These are phyloP conservation scores for Trissolcus brochymenae DNA, from an alignment of 2,888 invertebrate species.

Conservation along the genomic window DNA sequence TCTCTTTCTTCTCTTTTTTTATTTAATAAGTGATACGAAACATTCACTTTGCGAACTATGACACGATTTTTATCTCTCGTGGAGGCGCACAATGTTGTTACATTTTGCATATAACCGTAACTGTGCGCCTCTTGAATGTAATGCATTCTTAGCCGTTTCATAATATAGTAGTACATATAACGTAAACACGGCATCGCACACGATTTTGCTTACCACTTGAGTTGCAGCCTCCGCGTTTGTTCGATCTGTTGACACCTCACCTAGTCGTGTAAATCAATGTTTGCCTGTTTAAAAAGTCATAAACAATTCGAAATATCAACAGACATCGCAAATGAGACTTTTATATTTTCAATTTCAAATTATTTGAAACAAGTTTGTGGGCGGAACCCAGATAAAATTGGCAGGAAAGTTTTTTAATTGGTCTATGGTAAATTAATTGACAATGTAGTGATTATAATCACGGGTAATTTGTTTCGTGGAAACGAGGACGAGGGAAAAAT, in stretches of 20 bases:
- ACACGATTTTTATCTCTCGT: too few species aligned
- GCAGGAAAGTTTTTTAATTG: background rate
- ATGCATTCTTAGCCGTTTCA: slow-evolving; percentile 57
- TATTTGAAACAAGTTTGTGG: background rate
- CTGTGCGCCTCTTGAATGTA: slow-evolving; percentile 23
- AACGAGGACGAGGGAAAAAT: background rate
- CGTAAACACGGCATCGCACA: slow-evolving; percentile 40
- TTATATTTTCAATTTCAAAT: background rate
- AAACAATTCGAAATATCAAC: background rate
- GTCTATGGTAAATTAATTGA: too few species aligned
- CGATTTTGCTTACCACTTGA: slow-evolving; percentile 29
- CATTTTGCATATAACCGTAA: slow-evolving; percentile 56
- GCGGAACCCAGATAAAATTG: background rate
- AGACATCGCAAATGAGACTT: background rate
- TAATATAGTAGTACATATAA: slow-evolving; percentile 47
- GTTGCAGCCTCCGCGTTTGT: slow-evolving; percentile 23
- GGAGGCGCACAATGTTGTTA: slow-evolving; percentile 42
- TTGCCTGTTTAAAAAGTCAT: slow-evolving; percentile 2
- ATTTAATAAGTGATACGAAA: too few species aligned
- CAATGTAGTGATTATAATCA: background rate
- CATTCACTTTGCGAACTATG: too few species aligned
- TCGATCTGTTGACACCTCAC: slow-evolving; percentile 23
- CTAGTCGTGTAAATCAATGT: slow-evolving; percentile 9
- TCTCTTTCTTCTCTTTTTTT: too few species aligned
- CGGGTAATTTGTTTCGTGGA: background rate